Evolutionary conservation across 2,113 vertebrate genomes (phyloP).

Genomic region (Vulpes lagopus): DNA sequence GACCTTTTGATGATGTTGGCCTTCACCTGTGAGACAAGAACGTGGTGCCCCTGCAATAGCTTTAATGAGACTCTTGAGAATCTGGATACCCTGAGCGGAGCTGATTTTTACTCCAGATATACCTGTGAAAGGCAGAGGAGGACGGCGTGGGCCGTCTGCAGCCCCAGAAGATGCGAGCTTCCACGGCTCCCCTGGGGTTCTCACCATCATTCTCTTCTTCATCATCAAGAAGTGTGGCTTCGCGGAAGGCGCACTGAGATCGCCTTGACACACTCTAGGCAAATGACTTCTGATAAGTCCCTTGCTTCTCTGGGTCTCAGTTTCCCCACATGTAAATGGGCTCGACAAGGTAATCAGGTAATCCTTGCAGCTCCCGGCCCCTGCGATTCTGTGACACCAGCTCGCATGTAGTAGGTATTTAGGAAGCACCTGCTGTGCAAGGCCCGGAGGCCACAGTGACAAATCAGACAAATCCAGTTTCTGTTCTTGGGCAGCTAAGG

Average conservation of each 20-base stretch:
- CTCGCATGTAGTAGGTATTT: background rate
- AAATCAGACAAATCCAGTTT: background rate
- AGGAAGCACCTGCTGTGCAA: background rate
- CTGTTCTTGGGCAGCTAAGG: background rate
- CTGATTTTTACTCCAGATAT: background rate
- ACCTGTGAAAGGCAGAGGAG: background rate
- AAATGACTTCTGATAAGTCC: background rate
- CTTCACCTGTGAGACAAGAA: background rate
- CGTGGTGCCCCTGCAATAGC: background rate
- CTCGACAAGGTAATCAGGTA: background rate
- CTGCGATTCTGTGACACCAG: background rate
- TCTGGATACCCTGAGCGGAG: background rate
- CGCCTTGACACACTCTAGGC: background rate
- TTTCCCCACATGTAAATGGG: background rate
- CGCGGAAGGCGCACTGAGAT: background rate
- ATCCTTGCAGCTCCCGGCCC: background rate
- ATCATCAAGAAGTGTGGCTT: background rate
- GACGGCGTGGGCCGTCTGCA: background rate
- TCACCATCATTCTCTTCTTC: background rate
- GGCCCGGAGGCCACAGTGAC: background rate
- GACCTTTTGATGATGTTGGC: background rate
- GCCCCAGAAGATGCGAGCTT: background rate
- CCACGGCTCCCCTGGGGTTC: background rate
- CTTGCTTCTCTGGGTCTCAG: background rate
- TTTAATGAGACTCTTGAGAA: slow-evolving; percentile 4